These are phyloP conservation scores for Nycteola revayana DNA, from an alignment of 2,888 invertebrate genomes.

Conservation along the genomic window DNA sequence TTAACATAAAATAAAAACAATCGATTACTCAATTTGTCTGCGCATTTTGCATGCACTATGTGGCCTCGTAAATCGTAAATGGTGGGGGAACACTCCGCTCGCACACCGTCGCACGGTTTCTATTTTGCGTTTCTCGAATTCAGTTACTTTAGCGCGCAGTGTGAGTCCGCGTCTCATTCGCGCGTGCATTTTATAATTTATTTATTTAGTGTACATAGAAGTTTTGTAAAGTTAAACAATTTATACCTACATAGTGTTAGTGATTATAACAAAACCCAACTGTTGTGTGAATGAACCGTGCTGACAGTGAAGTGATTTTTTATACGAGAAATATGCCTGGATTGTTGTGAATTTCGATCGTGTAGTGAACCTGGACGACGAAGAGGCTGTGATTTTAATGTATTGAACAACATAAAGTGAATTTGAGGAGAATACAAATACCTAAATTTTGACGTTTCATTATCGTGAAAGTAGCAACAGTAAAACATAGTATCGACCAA, in stretches of 20 bases:
- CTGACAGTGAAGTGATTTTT: constrained; percentile 59
- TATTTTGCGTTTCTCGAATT: constrained; percentile 79
- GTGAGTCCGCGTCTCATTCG: constrained; percentile 54
- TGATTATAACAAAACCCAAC: constrained; percentile 47
- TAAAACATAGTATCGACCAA: constrained; percentile 44
- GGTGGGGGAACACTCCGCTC: constrained; percentile 63
- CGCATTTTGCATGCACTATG: constrained; percentile 55
- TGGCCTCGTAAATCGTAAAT: constrained; percentile 75
- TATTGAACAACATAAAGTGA: constrained; percentile 24
- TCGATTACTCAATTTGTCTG: constrained; percentile 54
- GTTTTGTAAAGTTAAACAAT: constrained; percentile 48
- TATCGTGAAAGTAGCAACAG: constrained; percentile 59
- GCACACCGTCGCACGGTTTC: constrained; percentile 74
- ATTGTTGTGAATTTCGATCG: constrained; percentile 50
- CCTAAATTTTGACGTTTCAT: constrained; percentile 62
- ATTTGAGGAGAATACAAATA: constrained; percentile 43
- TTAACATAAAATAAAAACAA: constrained; percentile 20
- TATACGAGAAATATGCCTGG: constrained; percentile 47
- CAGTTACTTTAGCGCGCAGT: constrained; percentile 73
- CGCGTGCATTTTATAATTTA: constrained; percentile 67
- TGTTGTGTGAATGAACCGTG: constrained; percentile 52
- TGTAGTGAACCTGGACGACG: constrained; percentile 39
- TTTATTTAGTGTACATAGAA: constrained; percentile 60
- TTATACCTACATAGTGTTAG: constrained; percentile 52
- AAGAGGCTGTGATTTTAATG: constrained; percentile 57